Evolutionary conservation across 2,113 vertebrate species (phyloP).

Genomic region (Carettochelys insculpta): DNA sequence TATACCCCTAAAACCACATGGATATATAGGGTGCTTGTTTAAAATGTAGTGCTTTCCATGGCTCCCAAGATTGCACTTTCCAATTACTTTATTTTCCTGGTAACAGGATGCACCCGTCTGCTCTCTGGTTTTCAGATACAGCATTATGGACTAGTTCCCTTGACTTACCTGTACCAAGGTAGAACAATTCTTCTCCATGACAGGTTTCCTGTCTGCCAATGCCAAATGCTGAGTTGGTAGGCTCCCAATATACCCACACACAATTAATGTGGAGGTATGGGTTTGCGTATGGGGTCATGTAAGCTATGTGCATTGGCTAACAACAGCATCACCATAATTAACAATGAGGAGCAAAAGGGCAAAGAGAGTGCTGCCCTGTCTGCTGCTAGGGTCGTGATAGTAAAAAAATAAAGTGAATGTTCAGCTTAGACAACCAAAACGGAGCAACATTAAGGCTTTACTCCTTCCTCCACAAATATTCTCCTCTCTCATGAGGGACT

Average conservation of each 20-base stretch:
- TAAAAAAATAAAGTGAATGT: not conserved
- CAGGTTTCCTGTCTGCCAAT: not conserved
- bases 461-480: not conserved
- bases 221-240: not conserved
- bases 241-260: not conserved
- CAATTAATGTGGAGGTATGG: too few species aligned
- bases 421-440: not conserved
- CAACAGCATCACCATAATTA: not conserved
- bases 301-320: not conserved
- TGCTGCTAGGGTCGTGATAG: not conserved
- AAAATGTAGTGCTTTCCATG: not conserved
- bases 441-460: not conserved
- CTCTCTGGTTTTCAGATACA: not conserved
- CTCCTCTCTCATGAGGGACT: not conserved
- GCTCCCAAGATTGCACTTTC: not conserved
- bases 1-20: not conserved
- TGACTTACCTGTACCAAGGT: not conserved
- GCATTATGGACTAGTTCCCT: not conserved
- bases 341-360: not conserved
- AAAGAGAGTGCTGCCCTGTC: not conserved
- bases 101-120: not conserved
- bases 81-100: not conserved
- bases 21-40: not conserved
- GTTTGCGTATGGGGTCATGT: not conserved
- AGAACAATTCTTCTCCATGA: not conserved